phyloP scores from a whole-genome alignment of 2,113 vertebrate species.

The Felis chaus region DNA sequence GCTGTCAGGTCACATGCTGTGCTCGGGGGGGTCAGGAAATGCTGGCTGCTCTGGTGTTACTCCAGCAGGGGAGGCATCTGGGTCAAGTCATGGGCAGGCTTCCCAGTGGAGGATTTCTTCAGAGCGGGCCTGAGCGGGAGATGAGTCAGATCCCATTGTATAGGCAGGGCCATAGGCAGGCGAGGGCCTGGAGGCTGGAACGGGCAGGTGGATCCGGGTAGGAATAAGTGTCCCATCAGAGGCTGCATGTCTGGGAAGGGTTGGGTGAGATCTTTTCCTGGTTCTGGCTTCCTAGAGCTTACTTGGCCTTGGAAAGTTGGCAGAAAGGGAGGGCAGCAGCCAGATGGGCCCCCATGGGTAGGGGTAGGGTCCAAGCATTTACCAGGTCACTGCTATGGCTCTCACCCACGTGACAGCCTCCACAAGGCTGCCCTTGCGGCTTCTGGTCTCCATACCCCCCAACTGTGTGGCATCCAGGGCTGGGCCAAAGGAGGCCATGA shows the following conservation, averaged over 20 bases:
- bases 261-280: neutral
- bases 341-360: neutral
- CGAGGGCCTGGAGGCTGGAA: neutral
- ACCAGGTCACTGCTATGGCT: neutral
- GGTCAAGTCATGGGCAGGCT: neutral
- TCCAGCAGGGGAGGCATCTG: neutral
- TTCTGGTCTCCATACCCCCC: neutral
- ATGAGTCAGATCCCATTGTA: neutral
- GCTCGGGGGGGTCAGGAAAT: neutral
- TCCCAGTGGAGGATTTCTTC: neutral
- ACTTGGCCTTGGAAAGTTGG: neutral
- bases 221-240: neutral
- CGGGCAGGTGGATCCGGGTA: neutral
- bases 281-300: neutral
- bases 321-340: neutral
- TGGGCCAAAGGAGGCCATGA: neutral
- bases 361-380: neutral
- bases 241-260: neutral
- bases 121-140: neutral
- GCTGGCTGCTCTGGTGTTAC: neutral
- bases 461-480: neutral
- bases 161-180: neutral
- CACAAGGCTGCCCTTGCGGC: neutral
- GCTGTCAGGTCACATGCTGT: neutral
- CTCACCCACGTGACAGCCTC: neutral